Evolutionary conservation across 30 jellyfish, hydroid and myxozoan species (phyloP), one percentile per base, ranked within the genome.

Genomic region (Pelagia noctiluca): DNA sequence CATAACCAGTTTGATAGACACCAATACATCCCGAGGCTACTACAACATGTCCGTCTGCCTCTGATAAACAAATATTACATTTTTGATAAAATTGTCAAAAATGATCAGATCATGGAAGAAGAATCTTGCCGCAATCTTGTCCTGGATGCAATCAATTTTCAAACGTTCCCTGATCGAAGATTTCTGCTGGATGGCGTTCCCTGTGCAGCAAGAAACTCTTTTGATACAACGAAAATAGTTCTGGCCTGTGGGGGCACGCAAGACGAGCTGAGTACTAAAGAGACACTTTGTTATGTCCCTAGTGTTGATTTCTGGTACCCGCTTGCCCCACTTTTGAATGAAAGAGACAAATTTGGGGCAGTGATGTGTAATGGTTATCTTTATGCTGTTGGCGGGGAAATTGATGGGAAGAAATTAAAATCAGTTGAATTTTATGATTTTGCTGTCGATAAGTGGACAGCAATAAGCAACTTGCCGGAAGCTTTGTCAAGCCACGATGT

Each of bases 281-380:
- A 94, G 38, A 92, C 96, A 1, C 85, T 94, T 2, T 94, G 99
- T 73, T 94, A 94, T 76, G 76, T 94, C 31, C 99, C 99, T 4
- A 67, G 37, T 21, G 90, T 75, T 52, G 99, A 94, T 76, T 88
- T 94, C 68, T 94, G 99, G 99, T 94, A 94, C 57, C 99, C 99
- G 8, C 89, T 94, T 18, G 97, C 97, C 21, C 97, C 99, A 18
- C 70, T 94, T 1, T 62, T 63, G 26, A 25, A 78, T 36, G 91
- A 95, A 26, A 77, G 97, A 64, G 61, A 71, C 83, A 71, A 60
- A 33, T 73, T 80, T 63, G 84, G 88, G 16, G 71, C 96, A 0
- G 95, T 75, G 5, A 82, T 78, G 3, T 24, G 78, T 22, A 81
- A 93, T 68, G 84, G 78, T 31, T 68, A 71, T 28, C 63, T 93